Base-by-base conservation (phyloP, 2,113 vertebrate genomes). In the Gyps fulvus region DNA sequence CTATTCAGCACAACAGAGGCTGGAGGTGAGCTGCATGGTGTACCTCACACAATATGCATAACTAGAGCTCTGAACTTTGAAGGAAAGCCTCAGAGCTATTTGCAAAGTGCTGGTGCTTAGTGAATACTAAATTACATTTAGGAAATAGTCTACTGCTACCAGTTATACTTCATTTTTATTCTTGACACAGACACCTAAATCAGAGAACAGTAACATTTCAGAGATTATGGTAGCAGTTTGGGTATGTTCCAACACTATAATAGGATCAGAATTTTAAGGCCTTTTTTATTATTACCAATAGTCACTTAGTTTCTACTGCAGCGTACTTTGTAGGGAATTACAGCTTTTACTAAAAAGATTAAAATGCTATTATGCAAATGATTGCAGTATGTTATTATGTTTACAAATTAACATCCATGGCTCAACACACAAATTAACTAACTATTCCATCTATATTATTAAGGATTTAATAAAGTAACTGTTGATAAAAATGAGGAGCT, bases 301-400 rank as follows among this genome's bases (percentile, higher is more conserved):
- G 98, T 98, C 97, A 97, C 98, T 98, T 98, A 97, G 98, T 98
- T 98, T 98, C 98, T 98, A 97, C 98, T 98, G 98, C 98, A 98
- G 98, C 98, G 92, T 98, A 98, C 98, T 98, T 98, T 98, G 98
- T 97, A 96, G 97, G 98, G 98, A 98, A 98, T 98, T 98, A 98
- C 98, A 98, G 98, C 98, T 98, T 98, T 98, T 98, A 98, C 98
- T 98, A 98, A 98, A 98, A 98, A 98, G 98, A 98, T 98, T 98
- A 98, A 98, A 98, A 98, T 98, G 98, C 98, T 98, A 98, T 98
- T 98, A 98, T 98, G 98, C 98, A 98, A 98, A 98, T 98, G 98
- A 98, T 98, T 98, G 98, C 98, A 98, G 98, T 98, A 98, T 98
- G 98, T 98, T 98, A 98, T 98, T 98, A 98, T 98, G 98, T 98